Percentiles rank a stretch among this genome's conserved stretches.
These are phyloP conservation scores for Ectropis grisescens DNA, from an alignment of 1,140 invertebrate species.

Conservation along the genomic window DNA sequence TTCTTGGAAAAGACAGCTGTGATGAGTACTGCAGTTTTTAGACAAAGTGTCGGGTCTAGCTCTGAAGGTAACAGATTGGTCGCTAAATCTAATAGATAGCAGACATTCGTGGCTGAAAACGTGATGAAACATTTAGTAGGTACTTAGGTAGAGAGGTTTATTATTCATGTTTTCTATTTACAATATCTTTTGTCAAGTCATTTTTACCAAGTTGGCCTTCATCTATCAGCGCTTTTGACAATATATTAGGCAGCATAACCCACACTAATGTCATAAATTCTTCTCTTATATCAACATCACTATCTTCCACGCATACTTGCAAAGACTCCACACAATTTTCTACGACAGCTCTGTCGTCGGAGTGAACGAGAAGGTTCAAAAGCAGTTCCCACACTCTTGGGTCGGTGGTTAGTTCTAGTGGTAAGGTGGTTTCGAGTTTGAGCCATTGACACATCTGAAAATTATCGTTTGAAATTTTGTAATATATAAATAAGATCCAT, in stretches of 20 bases:
- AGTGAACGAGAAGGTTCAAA: constrained; percentile 35
- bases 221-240: constrained; percentile 38
- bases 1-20: constrained; percentile 39
- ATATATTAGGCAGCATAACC: constrained; percentile 34
- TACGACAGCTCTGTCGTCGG: constrained; percentile 20
- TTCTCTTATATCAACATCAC: constrained; percentile 21
- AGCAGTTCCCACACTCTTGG: constrained; percentile 40
- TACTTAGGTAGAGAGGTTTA: no score
- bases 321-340: constrained; percentile 37
- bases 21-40: constrained; percentile 37
- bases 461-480: no score
- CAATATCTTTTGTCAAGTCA: no score
- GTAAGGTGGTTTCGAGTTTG: constrained; percentile 35
- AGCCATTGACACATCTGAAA: constrained; percentile 51
- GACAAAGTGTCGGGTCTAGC: constrained; percentile 28
- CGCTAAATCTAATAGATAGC: constrained; percentile 39
- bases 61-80: constrained; percentile 21
- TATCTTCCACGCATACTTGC: constrained; percentile 27
- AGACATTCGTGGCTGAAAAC: constrained; percentile 40
- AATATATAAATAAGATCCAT: no score
- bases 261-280: constrained; percentile 35
- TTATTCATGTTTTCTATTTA: no score
- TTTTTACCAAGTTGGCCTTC: no score
- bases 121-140: no score
- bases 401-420: constrained; percentile 37